Conservation (phyloP, 1,140 invertebrate genomes). For the Plutomurus gul region DNA sequence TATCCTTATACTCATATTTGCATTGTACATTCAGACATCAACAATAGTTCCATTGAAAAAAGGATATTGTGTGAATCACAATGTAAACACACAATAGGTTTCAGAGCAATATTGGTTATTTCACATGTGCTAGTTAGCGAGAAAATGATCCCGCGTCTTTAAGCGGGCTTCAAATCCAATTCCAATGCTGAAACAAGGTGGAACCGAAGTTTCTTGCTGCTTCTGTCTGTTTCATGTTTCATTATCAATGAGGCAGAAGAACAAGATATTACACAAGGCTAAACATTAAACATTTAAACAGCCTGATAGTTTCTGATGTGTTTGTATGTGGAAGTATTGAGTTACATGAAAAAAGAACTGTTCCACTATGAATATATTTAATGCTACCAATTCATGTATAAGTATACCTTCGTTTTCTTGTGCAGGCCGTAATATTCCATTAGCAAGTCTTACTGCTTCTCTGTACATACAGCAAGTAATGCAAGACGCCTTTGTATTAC, state of each 20-base stretch:
- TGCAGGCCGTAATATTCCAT: background rate
- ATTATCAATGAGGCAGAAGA: constrained; percentile 24
- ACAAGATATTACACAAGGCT: background rate
- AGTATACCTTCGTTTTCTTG: background rate
- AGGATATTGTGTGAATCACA: background rate
- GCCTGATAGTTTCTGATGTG: background rate
- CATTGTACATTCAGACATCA: background rate
- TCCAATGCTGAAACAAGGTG: background rate
- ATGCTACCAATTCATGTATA: background rate
- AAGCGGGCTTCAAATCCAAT: too few relatives aligned
- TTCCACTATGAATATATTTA: background rate
- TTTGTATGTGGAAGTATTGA: background rate
- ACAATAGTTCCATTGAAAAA: background rate
- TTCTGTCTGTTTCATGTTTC: background rate
- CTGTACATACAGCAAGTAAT: background rate
- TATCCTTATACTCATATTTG: background rate
- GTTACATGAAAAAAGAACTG: background rate
- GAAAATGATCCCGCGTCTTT: background rate
- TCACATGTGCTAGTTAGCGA: background rate
- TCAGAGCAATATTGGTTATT: background rate
- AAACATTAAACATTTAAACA: constrained; percentile 3
- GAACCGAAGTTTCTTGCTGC: too few relatives aligned
- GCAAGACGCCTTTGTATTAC: background rate
- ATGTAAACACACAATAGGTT: background rate
- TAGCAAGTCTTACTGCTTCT: background rate